A percentile compares a stretch with the other conserved stretches of the same genome.
Evolutionary conservation across 2,113 vertebrate species (phyloP).

Genomic region (Myiopsitta monachus): DNA sequence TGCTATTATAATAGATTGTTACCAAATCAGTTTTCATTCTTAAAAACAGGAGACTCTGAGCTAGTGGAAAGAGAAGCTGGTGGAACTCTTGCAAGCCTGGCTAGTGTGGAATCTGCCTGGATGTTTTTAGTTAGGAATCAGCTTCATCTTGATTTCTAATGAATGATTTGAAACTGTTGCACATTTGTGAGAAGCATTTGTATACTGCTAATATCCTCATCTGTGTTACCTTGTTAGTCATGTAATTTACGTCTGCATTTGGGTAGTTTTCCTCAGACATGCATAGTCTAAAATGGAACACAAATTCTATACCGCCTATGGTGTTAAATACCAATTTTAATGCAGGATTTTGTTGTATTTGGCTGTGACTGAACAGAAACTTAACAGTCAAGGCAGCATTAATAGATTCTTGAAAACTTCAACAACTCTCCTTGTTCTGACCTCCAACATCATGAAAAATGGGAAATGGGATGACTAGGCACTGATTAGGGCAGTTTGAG

Average conservation of each 20-base stretch:
- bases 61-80: background rate
- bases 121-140: background rate
- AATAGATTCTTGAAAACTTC: slow-evolving; percentile 15
- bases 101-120: background rate
- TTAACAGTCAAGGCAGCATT: background rate
- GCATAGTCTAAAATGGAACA: background rate
- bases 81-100: background rate
- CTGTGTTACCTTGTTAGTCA: background rate
- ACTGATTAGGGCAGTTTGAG: background rate
- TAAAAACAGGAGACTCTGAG: background rate
- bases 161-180: background rate
- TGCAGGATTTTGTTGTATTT: slow-evolving; percentile 25
- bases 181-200: background rate
- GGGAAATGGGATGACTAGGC: background rate
- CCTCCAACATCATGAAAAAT: background rate
- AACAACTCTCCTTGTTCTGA: background rate
- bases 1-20: background rate
- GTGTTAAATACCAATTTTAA: background rate
- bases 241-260: background rate
- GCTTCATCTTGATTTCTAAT: background rate
- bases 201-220: background rate
- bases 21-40: background rate
- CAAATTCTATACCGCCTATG: background rate
- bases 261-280: background rate
- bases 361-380: background rate